Evolutionary conservation across 2,888 invertebrate species (phyloP).

Genomic region (Melangyna quadrimaculata): DNA sequence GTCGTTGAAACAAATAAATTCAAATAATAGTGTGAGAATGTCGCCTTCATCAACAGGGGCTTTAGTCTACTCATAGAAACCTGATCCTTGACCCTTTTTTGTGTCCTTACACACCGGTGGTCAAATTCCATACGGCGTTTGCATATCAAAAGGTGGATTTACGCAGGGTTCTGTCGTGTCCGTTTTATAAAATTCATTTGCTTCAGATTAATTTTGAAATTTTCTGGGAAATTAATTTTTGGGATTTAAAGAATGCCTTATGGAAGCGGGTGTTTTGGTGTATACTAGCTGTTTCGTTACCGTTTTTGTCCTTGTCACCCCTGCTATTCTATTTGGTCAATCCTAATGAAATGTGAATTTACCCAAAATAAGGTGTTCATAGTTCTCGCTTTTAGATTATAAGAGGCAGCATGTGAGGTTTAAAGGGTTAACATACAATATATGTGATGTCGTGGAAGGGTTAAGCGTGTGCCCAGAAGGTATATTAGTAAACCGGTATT

Average conservation of each 20-base stretch:
- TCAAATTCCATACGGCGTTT: constrained; percentile 70
- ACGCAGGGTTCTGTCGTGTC: constrained; percentile 16
- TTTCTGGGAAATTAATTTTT: constrained; percentile 80
- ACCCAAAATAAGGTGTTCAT: constrained; percentile 69
- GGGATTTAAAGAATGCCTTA: constrained; percentile 72
- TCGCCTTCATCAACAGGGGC: constrained; percentile 28
- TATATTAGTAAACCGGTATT: constrained; percentile 50
- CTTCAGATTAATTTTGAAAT: constrained; percentile 78
- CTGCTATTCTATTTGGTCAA: constrained; percentile 49
- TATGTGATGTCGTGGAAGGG: constrained; percentile 54
- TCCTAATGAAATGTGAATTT: constrained; percentile 71
- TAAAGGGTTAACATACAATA: constrained; percentile 5
- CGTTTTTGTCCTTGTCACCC: background rate
- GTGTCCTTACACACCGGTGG: constrained; percentile 63
- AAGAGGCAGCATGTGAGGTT: background rate
- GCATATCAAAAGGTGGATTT: constrained; percentile 70
- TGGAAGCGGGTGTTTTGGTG: background rate
- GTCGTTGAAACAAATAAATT: constrained; percentile 48
- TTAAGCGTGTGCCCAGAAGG: constrained; percentile 47
- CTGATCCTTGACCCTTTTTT: constrained; percentile 50
- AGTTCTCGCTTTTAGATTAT: constrained; percentile 54
- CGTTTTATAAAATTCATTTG: constrained; percentile 43
- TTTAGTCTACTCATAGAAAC: background rate
- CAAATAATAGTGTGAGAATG: constrained; percentile 32
- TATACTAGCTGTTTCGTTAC: background rate